Evolutionary conservation across 2,797 vertebrate genomes (phyloP).

Genomic region (Catostomus latipinnis): DNA sequence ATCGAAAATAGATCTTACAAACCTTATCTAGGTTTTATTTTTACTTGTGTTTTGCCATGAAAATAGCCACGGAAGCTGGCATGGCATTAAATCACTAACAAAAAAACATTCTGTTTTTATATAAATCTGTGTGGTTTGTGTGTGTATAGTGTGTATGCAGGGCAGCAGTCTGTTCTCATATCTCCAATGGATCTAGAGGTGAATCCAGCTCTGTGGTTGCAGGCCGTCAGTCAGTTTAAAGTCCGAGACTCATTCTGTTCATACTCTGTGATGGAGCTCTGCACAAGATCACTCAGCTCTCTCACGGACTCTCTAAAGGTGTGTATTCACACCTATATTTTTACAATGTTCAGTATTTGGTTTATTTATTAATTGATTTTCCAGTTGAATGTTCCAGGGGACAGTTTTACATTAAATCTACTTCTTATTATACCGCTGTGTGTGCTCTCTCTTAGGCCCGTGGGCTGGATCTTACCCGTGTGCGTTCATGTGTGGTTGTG

Average conservation of each 20-base stretch:
- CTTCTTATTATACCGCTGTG: background rate
- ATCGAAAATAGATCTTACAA: too few relatives aligned
- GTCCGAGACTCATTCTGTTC: constrained; percentile 97
- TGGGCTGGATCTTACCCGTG: constrained; percentile 91
- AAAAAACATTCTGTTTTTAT: too few relatives aligned
- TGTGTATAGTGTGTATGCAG: constrained; percentile 57
- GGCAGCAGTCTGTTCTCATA: constrained; percentile 95
- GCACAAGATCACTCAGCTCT: constrained; percentile 93
- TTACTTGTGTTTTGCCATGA: too few relatives aligned
- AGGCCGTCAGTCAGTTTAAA: constrained; percentile 95
- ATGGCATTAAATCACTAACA: too few relatives aligned
- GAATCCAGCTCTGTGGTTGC: constrained; percentile 92
- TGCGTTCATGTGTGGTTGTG: constrained; percentile 94
- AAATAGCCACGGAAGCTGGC: too few relatives aligned
- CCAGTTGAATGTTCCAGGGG: too few relatives aligned
- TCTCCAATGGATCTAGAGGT: constrained; percentile 94
- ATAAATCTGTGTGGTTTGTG: background rate
- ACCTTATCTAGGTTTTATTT: too few relatives aligned
- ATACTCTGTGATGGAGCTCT: constrained; percentile 97
- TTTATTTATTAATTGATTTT: too few relatives aligned
- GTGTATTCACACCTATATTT: constrained; percentile 42
- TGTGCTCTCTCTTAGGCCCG: constrained; percentile 63
- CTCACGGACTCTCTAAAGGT: constrained; percentile 95
- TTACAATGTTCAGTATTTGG: background rate
- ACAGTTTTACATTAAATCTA: background rate